A percentile compares a stretch with the other conserved stretches of the same genome.
phyloP scores from a whole-genome alignment of 2,888 invertebrate species.

The Aphodius sticticus region DNA sequence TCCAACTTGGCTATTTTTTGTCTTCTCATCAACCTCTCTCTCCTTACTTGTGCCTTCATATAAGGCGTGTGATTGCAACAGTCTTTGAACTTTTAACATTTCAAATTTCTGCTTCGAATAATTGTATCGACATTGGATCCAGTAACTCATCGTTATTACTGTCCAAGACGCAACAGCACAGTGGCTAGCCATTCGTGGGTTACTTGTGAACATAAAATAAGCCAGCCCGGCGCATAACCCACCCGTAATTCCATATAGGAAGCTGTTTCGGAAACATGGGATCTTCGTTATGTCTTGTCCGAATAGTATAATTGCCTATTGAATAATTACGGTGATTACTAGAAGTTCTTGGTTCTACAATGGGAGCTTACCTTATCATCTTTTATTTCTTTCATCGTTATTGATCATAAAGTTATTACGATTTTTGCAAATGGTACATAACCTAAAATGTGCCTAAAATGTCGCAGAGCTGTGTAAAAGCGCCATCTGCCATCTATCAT shows the following conservation, averaged over 20 bases:
- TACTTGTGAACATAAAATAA: conserved; percentile 79
- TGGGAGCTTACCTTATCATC: conserved; percentile 14
- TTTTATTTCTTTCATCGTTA: not conserved
- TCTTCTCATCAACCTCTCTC: conserved; percentile 58
- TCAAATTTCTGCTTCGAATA: conserved; percentile 74
- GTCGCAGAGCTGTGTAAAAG: not conserved
- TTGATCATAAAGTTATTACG: not conserved
- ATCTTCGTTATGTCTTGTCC: conserved; percentile 78
- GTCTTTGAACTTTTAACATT: conserved; percentile 68
- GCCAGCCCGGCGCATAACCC: conserved; percentile 73
- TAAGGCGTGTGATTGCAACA: conserved; percentile 67
- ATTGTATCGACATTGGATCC: conserved; percentile 75
- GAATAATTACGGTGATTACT: conserved; percentile 37
- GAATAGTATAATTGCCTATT: conserved; percentile 69
- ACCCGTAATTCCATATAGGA: conserved; percentile 75
- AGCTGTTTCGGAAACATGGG: conserved; percentile 82
- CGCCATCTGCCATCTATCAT: not conserved
- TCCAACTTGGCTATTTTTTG: conserved; percentile 14
- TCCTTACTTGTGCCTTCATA: conserved; percentile 71
- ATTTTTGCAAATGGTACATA: conserved; percentile 7
- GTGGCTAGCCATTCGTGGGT: conserved; percentile 68
- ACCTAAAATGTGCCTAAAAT: conserved; percentile 6
- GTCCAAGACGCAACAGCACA: conserved; percentile 73
- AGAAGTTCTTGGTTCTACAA: not conserved
- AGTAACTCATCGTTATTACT: conserved; percentile 71